Evolutionary conservation across 2,888 invertebrate species (phyloP).

Genomic region (Amblyjoppa proteus): DNA sequence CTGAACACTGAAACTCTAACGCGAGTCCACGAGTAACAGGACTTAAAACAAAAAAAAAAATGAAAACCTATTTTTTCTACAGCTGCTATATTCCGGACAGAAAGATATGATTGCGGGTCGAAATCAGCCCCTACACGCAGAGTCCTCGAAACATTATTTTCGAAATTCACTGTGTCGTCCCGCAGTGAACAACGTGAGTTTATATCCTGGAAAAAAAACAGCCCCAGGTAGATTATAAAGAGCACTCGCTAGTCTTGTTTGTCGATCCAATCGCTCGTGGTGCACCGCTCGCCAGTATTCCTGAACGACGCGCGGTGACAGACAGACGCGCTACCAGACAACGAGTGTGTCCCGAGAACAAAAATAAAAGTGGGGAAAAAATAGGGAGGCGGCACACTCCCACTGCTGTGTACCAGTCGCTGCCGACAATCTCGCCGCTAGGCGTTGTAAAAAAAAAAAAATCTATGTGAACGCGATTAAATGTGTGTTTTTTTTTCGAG

Average conservation of each 20-base stretch:
- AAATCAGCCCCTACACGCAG: conserved; percentile 2
- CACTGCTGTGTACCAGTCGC: not conserved
- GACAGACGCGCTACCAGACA: conserved; percentile 37
- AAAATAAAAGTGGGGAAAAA: conserved; percentile 48
- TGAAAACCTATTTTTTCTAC: too few relatives aligned
- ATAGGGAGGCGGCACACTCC: conserved; percentile 17
- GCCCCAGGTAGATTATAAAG: conserved; percentile 16
- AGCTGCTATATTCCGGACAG: not conserved
- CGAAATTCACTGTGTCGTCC: conserved; percentile 38
- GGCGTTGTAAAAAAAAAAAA: conserved; percentile 7
- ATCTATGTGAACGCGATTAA: not conserved
- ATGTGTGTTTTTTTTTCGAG: not conserved
- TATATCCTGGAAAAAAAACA: conserved; percentile 46
- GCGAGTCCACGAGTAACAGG: too few relatives aligned
- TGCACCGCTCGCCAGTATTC: conserved; percentile 14
- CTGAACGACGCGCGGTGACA: conserved; percentile 39
- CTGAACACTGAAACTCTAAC: too few relatives aligned
- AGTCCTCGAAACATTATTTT: conserved; percentile 56
- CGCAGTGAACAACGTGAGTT: conserved; percentile 41
- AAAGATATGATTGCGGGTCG: conserved; percentile 18
- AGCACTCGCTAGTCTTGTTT: conserved; percentile 61
- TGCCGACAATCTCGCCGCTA: conserved; percentile 11
- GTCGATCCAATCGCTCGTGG: conserved; percentile 61
- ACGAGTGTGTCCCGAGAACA: conserved; percentile 37
- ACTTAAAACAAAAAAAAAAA: too few relatives aligned